Conservation (phyloP, 2,797 vertebrate species). For the Poeciliopsis paucimaculata region DNA sequence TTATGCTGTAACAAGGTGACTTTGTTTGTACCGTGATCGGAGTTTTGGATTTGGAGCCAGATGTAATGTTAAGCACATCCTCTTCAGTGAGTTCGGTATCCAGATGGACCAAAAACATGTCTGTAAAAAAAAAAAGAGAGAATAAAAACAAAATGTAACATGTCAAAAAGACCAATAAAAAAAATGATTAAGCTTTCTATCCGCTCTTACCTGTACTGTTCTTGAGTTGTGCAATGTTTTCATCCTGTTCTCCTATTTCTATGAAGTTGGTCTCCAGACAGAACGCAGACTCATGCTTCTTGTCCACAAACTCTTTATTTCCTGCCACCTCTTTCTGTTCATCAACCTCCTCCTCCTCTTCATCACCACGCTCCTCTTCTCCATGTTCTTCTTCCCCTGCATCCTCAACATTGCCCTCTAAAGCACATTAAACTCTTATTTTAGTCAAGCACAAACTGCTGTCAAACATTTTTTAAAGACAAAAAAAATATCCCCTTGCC, state of each 20-base stretch:
- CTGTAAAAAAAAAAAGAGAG: conserved; percentile 69
- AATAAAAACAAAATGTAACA: neutral
- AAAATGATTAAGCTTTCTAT: too few relatives aligned
- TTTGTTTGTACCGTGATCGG: conserved; percentile 82
- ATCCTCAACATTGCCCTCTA: conserved; percentile 45
- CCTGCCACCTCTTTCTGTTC: conserved; percentile 34
- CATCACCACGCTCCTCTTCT: conserved; percentile 42
- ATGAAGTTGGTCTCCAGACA: conserved; percentile 91
- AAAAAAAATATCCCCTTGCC: conserved; percentile 35
- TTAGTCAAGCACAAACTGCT: neutral
- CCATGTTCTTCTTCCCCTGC: conserved; percentile 42
- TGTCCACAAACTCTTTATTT: conserved; percentile 85
- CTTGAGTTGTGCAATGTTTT: conserved; percentile 6
- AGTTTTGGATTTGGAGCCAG: conserved; percentile 75
- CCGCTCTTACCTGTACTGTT: conserved; percentile 48
- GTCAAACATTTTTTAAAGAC: neutral
- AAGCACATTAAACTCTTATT: neutral
- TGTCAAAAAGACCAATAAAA: neutral
- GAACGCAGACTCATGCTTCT: conserved; percentile 87
- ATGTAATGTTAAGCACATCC: conserved; percentile 83
- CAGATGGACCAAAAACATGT: conserved; percentile 87
- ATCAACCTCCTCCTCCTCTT: conserved; percentile 30
- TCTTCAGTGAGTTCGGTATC: conserved; percentile 86
- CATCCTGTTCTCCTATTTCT: conserved; percentile 63
- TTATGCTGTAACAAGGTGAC: neutral